Evolutionary conservation across 2,113 vertebrate genomes (phyloP).

Genomic region (Epinephelus lanceolatus): DNA sequence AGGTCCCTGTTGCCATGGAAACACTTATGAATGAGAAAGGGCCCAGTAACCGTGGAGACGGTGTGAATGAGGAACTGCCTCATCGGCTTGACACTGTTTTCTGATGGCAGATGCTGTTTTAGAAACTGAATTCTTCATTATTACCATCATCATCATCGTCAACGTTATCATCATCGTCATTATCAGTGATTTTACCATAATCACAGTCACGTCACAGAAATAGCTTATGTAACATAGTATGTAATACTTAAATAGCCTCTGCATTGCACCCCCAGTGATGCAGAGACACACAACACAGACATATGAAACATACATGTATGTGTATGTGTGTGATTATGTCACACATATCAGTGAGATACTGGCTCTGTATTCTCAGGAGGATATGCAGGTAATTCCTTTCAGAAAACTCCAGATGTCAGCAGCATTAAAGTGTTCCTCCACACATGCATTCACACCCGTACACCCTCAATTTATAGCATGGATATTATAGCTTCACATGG

Average conservation of each 20-base stretch:
- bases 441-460: neutral
- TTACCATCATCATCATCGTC: neutral
- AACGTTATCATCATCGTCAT: neutral
- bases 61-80: constrained; percentile 89
- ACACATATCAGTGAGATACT: neutral
- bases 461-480: neutral
- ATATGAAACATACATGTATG: neutral
- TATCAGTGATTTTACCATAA: neutral
- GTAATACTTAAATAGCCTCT: neutral
- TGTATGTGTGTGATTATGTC: neutral
- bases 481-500: neutral
- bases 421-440: neutral
- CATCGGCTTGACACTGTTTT: constrained; percentile 82
- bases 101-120: constrained; percentile 70
- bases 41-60: constrained; percentile 90
- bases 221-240: neutral
- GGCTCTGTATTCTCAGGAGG: neutral
- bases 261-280: neutral
- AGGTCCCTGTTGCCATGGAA: constrained; percentile 89
- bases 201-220: neutral
- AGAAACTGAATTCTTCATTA: constrained; percentile 41
- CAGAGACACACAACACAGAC: neutral
- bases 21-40: constrained; percentile 93
- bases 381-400: neutral
- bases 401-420: neutral